Base-by-base conservation (phyloP, 2,113 vertebrate genomes). In the Syngnathus typhle region DNA sequence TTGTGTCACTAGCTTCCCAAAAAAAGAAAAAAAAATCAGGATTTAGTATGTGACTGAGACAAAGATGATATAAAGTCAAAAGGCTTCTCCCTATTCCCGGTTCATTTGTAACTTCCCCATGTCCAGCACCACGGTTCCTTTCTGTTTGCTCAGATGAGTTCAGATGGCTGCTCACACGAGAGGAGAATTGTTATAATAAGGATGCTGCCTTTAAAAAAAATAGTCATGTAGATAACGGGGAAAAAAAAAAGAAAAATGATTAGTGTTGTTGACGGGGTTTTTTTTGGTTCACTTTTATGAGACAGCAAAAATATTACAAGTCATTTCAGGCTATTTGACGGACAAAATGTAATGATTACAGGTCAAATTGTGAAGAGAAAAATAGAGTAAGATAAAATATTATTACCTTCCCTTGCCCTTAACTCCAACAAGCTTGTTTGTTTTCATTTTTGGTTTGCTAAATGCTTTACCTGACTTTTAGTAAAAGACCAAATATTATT, bases 31-130 rank as follows among this genome's bases (percentile, higher is more conserved):
- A 75, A 74, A 85, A 90, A 90, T 89, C 87, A 90, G 91, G 89
- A 92, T 92, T 11, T 9, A 43, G 41, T 43, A 89, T 90, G 89
- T 88, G 84, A 88, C 80, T 59, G 74, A 87, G 88, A 91, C 86
- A 88, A 88, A 79, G 78, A 75, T 73, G 73, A 79, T 83, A 80
- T 85, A 84, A 87, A 89, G 86, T 86, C 39, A 84, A 88, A 85
- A 88, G 77, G 85, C 83, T 88, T 90, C 82, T 90, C 91, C 90
- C 88, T 88, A 83, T 76, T 89, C 89, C 87, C 81, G 69, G 73
- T 88, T 91, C 88, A 89, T 87, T 92, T 88, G 86, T 61, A 89
- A 91, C 90, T 92, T 92, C 91, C 91, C 85, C 88, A 89, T 85
- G 88, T 92, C 89, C 91, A 84, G 88, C 90, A 82, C 80, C 76